Evolutionary conservation across 2,888 invertebrate genomes (phyloP).

Genomic region (Molorchus minor): DNA sequence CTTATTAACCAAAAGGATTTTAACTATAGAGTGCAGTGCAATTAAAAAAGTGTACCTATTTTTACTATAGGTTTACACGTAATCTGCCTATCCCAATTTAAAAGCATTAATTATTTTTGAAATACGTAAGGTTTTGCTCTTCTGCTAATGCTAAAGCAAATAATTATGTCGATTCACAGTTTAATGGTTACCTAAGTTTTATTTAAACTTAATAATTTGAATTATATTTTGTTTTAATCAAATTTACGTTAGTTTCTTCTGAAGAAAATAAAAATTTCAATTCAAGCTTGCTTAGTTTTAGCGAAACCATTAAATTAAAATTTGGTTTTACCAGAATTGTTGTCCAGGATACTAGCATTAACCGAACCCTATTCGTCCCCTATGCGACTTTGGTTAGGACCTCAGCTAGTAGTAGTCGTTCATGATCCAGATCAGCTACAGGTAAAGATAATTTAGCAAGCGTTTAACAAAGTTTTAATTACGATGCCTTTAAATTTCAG

Average conservation of each 20-base stretch:
- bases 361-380: slow-evolving; percentile 38
- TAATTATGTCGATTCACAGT: too few species aligned
- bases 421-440: slow-evolving; percentile 43
- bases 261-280: not conserved
- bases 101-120: too few species aligned
- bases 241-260: not conserved
- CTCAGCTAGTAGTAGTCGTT: slow-evolving; percentile 35
- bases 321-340: slow-evolving; percentile 34
- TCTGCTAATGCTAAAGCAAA: too few species aligned
- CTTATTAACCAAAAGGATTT: too few species aligned
- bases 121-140: too few species aligned
- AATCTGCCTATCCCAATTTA: too few species aligned
- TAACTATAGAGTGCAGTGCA: too few species aligned
- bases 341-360: slow-evolving; percentile 27
- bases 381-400: slow-evolving; percentile 40
- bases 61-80: too few species aligned
- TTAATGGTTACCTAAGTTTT: too few species aligned
- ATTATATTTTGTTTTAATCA: too few species aligned
- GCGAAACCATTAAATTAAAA: not conserved
- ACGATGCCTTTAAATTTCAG: slow-evolving; percentile 23
- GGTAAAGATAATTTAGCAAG: slow-evolving; percentile 25
- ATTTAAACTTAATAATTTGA: too few species aligned
- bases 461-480: not conserved
- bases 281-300: not conserved
- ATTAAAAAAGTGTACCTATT: too few species aligned